A percentile compares a stretch with the other conserved stretches of the same genome.
These are phyloP conservation scores for Raja brachyura DNA, from an alignment of 2,113 vertebrate species.

Conservation along the genomic window DNA sequence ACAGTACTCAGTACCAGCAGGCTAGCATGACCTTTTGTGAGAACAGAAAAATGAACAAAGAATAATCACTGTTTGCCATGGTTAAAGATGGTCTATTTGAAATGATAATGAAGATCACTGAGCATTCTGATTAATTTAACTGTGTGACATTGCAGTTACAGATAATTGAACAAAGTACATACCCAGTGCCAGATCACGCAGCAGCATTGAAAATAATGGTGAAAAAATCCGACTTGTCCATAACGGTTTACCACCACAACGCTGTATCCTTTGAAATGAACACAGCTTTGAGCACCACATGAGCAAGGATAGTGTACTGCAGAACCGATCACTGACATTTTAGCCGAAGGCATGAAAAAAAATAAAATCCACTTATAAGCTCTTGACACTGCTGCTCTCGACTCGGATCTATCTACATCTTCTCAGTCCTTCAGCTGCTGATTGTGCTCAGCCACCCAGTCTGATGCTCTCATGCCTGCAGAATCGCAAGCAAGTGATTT, in stretches of 20 bases:
- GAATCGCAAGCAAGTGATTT: background rate
- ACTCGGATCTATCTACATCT: background rate
- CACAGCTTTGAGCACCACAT: conserved; percentile 35
- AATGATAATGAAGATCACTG: background rate
- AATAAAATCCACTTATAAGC: background rate
- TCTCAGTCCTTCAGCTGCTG: background rate
- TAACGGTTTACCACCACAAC: background rate
- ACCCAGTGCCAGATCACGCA: conserved; percentile 40
- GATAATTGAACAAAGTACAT: conserved; percentile 31
- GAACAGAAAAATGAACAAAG: background rate
- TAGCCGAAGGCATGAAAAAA: background rate
- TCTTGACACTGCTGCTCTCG: background rate
- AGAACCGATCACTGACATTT: conserved; percentile 17
- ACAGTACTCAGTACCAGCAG: background rate
- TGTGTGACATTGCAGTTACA: background rate
- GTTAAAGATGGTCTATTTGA: background rate
- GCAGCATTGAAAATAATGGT: conserved; percentile 42
- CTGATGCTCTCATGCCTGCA: background rate
- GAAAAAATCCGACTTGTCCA: conserved; percentile 27
- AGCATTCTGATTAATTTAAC: background rate
- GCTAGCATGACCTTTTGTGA: background rate
- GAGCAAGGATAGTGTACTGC: conserved; percentile 24
- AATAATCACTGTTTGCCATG: background rate
- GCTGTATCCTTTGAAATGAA: conserved; percentile 31
- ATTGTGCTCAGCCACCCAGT: background rate